These are phyloP conservation scores for Maylandia zebra DNA, from an alignment of 2,113 vertebrate genomes.

Conservation along the genomic window DNA sequence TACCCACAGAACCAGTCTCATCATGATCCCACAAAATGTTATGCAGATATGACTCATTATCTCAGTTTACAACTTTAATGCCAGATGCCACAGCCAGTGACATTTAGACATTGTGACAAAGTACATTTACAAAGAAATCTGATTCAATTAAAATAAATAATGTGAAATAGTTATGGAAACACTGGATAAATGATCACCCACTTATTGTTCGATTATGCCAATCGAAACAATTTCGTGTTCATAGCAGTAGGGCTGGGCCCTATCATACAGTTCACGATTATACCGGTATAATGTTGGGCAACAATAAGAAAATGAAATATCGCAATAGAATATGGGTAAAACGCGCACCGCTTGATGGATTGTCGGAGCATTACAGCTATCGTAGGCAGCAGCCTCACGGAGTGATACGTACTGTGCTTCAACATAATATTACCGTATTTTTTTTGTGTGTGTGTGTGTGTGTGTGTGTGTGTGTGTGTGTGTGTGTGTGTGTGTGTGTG, in stretches of 20 bases:
- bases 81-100: not conserved
- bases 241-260: not conserved
- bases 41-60: not conserved
- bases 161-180: not conserved
- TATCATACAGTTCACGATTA: not conserved
- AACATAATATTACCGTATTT: not conserved
- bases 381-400: not conserved
- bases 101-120: not conserved
- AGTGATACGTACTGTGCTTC: not conserved
- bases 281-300: not conserved
- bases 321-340: not conserved
- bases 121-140: not conserved
- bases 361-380: not conserved
- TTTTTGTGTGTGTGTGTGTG: not conserved
- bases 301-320: not conserved
- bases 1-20: slow-evolving; percentile 2
- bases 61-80: not conserved
- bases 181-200: not conserved
- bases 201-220: not conserved
- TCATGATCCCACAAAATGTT: not conserved
- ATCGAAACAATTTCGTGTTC: not conserved
- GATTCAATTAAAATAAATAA: not conserved
- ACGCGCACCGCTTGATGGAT: not conserved
- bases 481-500: rapidly evolving
- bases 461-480: too few species aligned